phyloP scores from a whole-genome alignment of 2,797 vertebrate species.

The Pangasius sanitwongsei region DNA sequence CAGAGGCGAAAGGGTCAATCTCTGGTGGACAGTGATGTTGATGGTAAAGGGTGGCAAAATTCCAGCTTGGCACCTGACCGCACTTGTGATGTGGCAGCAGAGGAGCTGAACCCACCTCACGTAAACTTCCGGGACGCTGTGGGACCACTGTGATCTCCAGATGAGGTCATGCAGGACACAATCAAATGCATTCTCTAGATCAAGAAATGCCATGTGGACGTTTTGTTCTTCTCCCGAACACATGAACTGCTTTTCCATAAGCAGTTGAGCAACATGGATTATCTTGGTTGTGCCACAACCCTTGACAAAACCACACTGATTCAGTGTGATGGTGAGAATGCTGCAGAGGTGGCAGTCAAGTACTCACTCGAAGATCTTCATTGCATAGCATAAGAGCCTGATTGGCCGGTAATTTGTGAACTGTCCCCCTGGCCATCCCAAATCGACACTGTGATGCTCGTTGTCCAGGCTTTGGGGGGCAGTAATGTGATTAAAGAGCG shows the following conservation, averaged over 20 bases:
- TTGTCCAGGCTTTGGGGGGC: neutral
- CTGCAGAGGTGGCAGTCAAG: neutral
- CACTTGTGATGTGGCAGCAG: too few species aligned
- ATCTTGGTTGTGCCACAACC: neutral
- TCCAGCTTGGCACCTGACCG: neutral
- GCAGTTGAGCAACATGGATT: neutral
- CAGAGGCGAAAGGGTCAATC: neutral
- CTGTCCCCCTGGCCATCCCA: neutral
- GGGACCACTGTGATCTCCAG: neutral
- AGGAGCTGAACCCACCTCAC: neutral
- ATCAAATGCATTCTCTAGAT: neutral
- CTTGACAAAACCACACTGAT: neutral
- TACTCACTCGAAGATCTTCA: neutral
- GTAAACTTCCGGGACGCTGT: neutral
- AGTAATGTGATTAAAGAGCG: too few species aligned
- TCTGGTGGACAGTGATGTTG: neutral
- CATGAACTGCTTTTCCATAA: neutral
- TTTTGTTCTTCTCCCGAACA: too few species aligned
- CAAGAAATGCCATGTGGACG: too few species aligned
- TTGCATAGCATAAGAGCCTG: neutral
- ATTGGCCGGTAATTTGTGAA: neutral
- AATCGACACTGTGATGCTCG: neutral
- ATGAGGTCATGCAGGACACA: neutral
- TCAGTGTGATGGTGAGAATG: neutral
- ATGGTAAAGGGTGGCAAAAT: neutral